Evolutionary conservation across 1,140 invertebrate species (phyloP), one percentile per base, ranked within the genome.

Genomic region (Plutomurus gul): DNA sequence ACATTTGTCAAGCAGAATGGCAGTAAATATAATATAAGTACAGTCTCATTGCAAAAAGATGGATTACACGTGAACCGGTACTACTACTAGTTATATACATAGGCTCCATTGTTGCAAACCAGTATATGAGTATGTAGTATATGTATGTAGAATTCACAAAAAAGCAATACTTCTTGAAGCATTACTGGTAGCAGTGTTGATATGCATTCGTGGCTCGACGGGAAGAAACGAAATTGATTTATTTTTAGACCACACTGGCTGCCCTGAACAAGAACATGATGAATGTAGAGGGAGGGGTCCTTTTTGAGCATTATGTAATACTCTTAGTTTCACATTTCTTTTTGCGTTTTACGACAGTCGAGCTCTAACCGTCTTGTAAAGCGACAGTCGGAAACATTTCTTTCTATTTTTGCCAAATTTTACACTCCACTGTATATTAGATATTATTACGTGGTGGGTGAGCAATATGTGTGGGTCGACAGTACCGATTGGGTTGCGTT

Each of bases 171-270:
- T n/a, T n/a, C n/a, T n/a, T n/a, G n/a, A n/a, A n/a, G n/a, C n/a
- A n/a, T n/a, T n/a, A n/a, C n/a, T n/a, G n/a, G n/a, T n/a, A n/a
- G n/a, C n/a, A n/a, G n/a, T n/a, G n/a, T n/a, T n/a, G n/a, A n/a
- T n/a, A n/a, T n/a, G n/a, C n/a, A n/a, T n/a, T n/a, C n/a, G n/a
- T n/a, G n/a, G n/a, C n/a, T n/a, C n/a, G n/a, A n/a, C n/a, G n/a
- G n/a, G n/a, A n/a, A n/a, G 56, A 65, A n/a, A 65, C 36, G 56
- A 36, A 65, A 65, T 33, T 65, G 56, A 65, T 65, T 65, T 65
- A 65, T 30, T 65, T 33, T 33, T 65, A 65, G 56, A n/a, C n/a
- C n/a, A n/a, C n/a, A n/a, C n/a, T n/a, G n/a, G n/a, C n/a, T n/a
- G n/a, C n/a, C 27, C 27, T 33, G 2, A 10, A 30, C 56, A 65